These are phyloP conservation scores for Leptinotarsa juncta DNA, from an alignment of 2,888 invertebrate genomes.

Conservation along the genomic window DNA sequence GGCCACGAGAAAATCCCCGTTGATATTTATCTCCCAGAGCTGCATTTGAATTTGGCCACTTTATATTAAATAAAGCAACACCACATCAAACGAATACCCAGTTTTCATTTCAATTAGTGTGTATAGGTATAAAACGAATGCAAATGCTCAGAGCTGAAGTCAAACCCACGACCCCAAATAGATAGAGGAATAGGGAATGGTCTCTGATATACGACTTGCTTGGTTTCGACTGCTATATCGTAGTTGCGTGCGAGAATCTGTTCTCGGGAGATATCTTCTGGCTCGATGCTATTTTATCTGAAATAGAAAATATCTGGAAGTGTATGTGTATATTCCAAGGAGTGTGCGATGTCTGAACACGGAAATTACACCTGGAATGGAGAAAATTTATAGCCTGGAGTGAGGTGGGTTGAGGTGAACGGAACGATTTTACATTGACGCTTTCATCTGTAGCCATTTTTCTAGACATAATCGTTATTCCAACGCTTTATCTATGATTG, in stretches of 20 bases:
- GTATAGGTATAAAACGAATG: slow-evolving; percentile 4
- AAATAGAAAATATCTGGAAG: slow-evolving; percentile 10
- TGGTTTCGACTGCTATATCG: slow-evolving; percentile 1
- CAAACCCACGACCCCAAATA: slow-evolving; percentile 3
- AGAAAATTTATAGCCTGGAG: not conserved
- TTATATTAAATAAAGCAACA: slow-evolving; percentile 16
- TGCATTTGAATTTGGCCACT: slow-evolving; percentile 15
- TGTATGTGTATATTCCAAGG: not conserved
- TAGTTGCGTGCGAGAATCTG: not conserved
- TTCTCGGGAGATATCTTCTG: not conserved
- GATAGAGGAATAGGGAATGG: slow-evolving; percentile 6
- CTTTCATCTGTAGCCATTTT: not conserved
- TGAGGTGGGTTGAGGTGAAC: not conserved
- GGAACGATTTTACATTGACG: not conserved
- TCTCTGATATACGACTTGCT: slow-evolving; percentile 16
- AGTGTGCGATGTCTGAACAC: slow-evolving; percentile 7
- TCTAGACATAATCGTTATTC: not conserved
- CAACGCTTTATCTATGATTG: no score
- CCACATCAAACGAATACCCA: slow-evolving; percentile 16
- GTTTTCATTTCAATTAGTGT: slow-evolving; percentile 18
- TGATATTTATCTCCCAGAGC: not conserved
- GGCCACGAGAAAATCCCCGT: not conserved
- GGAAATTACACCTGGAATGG: slow-evolving; percentile 10
- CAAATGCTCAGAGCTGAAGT: not conserved
- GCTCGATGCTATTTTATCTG: slow-evolving; percentile 6